phyloP scores from a whole-genome alignment of 1,140 invertebrate genomes.

The Panagrolaimus sp. region DNA sequence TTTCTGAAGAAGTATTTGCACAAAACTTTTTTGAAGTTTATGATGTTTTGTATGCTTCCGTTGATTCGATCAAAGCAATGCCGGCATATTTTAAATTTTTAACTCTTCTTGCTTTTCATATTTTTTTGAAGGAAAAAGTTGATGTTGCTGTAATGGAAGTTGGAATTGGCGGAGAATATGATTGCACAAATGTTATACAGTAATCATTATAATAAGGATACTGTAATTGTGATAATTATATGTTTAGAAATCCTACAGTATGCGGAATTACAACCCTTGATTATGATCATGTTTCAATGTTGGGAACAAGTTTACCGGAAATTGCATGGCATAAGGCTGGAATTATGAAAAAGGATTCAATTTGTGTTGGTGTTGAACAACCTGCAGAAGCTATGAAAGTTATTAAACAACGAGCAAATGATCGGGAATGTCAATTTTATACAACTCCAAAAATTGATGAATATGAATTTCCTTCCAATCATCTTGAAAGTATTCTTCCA shows the following conservation, averaged over 20 bases:
- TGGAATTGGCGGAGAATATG: conserved; percentile 88
- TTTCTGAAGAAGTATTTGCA: conserved; percentile 72
- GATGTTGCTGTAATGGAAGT: conserved; percentile 93
- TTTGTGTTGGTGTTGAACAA: conserved; percentile 63
- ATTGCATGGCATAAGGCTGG: conserved; percentile 93
- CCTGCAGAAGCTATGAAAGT: conserved; percentile 69
- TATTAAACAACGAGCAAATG: conserved; percentile 67
- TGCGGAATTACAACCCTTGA: conserved; percentile 84
- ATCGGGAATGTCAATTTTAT: conserved; percentile 59
- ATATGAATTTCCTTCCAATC: conserved; percentile 31
- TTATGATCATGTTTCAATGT: conserved; percentile 77
- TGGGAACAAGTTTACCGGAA: conserved; percentile 76
- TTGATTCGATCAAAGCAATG: conserved; percentile 63
- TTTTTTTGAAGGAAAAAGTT: conserved; percentile 76
- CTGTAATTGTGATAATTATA: conserved; percentile 63
- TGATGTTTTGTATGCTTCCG: conserved; percentile 53
- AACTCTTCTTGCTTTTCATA: conserved; percentile 80
- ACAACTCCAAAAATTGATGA: conserved; percentile 32
- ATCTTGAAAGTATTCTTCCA: conserved; percentile 29
- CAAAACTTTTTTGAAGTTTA: conserved; percentile 79
- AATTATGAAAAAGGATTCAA: conserved; percentile 72
- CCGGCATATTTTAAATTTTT: conserved; percentile 90
- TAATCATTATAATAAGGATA: conserved; percentile 64
- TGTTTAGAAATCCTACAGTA: conserved; percentile 69
- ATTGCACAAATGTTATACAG: conserved; percentile 86